Conservation (phyloP, 2,113 vertebrate species). For the Datnioides undecimradiatus region DNA sequence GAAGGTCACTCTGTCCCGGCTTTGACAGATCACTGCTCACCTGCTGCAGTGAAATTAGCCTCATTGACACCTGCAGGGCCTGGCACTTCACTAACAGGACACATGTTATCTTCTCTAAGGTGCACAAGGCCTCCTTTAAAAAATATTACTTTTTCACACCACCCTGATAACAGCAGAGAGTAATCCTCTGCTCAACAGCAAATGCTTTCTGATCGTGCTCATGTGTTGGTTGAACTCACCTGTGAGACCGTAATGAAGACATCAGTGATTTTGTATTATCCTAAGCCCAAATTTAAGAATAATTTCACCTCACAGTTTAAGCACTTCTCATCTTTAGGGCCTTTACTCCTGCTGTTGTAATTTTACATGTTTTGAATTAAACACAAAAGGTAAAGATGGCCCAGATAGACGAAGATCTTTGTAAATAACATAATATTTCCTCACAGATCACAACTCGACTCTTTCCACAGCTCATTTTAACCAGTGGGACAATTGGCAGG, state of each 20-base stretch:
- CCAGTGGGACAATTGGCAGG: neutral
- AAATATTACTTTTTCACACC: neutral
- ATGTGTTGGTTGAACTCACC: neutral
- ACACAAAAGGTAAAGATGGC: neutral
- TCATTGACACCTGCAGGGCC: neutral
- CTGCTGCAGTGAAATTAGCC: neutral
- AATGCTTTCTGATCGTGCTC: neutral
- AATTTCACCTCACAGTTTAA: neutral
- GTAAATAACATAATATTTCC: neutral
- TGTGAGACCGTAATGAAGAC: neutral
- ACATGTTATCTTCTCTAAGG: neutral
- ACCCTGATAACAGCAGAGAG: neutral
- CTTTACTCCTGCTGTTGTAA: neutral
- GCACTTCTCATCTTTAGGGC: neutral
- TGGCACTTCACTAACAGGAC: neutral
- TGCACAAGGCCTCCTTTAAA: neutral
- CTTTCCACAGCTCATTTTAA: neutral
- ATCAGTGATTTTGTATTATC: neutral
- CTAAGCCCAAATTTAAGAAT: neutral
- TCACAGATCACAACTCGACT: too few species aligned
- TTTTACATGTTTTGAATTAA: neutral
- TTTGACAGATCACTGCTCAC: neutral
- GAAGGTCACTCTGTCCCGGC: neutral
- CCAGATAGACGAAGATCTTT: neutral
- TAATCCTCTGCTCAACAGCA: neutral